A percentile compares a stretch with the other conserved stretches of the same genome.
phyloP scores from a whole-genome alignment of 2,113 vertebrate species.

The Silurus meridionalis region DNA sequence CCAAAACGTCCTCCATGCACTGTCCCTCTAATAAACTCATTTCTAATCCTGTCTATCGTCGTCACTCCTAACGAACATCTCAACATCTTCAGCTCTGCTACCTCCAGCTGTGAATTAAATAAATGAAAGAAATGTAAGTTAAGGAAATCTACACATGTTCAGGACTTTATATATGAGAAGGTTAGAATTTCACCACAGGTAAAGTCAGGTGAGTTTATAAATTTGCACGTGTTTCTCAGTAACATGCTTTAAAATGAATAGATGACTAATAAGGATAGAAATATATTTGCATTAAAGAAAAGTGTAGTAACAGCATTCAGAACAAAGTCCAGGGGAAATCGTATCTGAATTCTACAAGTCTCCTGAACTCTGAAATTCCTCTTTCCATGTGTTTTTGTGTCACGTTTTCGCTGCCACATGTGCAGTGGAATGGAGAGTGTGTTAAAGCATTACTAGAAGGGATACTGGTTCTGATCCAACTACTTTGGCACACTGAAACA shows the following conservation, averaged over 20 bases:
- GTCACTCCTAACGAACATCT: no score
- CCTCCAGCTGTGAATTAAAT: no score
- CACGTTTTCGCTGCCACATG: neutral
- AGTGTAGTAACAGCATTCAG: neutral
- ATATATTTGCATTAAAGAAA: neutral
- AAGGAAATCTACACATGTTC: neutral
- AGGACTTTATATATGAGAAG: neutral
- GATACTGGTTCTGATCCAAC: slow-evolving; percentile 32
- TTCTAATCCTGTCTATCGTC: no score
- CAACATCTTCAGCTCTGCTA: no score
- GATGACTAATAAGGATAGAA: neutral
- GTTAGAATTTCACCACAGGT: neutral
- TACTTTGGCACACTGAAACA: slow-evolving; percentile 31
- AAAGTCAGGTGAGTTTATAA: neutral
- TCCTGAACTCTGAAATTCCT: neutral
- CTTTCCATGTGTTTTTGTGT: neutral
- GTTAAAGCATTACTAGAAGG: slow-evolving; percentile 9
- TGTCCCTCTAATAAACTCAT: no score
- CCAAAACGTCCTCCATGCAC: no score
- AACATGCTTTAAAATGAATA: neutral
- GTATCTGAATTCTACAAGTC: neutral
- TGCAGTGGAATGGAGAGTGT: neutral
- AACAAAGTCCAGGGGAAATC: neutral
- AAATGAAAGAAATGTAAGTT: neutral
- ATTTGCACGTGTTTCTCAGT: neutral